A percentile compares a stretch with the other conserved stretches of the same genome.
phyloP scores from a whole-genome alignment of 2,797 vertebrate genomes.

The Melanotaenia maccullochi region DNA sequence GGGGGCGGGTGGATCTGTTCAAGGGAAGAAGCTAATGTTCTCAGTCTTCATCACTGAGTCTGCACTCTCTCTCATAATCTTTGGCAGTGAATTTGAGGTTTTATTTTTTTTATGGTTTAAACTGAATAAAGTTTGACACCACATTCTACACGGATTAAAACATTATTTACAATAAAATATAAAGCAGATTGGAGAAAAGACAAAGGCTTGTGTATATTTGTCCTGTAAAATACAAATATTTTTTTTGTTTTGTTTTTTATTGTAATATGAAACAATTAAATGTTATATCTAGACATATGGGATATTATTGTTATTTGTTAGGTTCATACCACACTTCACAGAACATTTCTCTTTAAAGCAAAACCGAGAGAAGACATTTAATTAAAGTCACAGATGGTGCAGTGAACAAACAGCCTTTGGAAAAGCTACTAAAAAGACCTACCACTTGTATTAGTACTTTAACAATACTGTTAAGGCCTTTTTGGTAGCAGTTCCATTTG shows the following conservation, averaged over 20 bases:
- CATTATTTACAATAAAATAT: no score
- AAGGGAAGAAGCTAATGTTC: conserved; percentile 16
- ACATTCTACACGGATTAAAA: not conserved
- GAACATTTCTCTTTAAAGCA: conserved; percentile 16
- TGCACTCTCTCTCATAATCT: conserved; percentile 2
- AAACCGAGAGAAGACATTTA: conserved; percentile 28
- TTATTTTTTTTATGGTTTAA: not conserved
- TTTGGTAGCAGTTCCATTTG: not conserved
- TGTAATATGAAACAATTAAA: not conserved
- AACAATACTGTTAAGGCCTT: not conserved
- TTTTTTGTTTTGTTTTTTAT: not conserved
- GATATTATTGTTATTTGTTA: not conserved
- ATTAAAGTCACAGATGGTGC: conserved; percentile 57
- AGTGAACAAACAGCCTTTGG: conserved; percentile 40
- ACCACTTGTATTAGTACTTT: not conserved
- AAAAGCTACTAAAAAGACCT: conserved; percentile 25
- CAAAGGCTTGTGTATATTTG: not conserved
- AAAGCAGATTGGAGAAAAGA: not conserved
- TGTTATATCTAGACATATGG: not conserved
- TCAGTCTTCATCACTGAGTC: conserved; percentile 3
- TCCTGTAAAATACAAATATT: not conserved
- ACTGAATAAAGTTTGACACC: not conserved
- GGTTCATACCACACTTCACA: conserved; percentile 20
- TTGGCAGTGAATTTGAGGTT: conserved; percentile 2
- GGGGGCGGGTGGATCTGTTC: conserved; percentile 57